Base-by-base conservation (phyloP, 2,888 invertebrate genomes). In the Scelioninae gen. 1 region DNA sequence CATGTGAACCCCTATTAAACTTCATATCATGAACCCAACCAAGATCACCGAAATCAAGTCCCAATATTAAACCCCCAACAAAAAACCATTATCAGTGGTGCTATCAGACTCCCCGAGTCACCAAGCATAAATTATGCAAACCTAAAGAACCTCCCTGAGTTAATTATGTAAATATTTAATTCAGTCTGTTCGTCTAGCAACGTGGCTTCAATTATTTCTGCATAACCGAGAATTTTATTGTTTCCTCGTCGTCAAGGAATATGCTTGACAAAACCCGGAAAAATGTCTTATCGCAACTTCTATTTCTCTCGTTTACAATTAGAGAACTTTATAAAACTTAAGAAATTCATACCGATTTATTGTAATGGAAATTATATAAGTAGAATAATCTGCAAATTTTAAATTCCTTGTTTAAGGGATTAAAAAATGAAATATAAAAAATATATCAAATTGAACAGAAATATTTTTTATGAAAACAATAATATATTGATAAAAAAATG, bases 161-260 rank as follows among this genome's bases (percentile, higher is more conserved):
- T 66, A 53, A 66, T 66, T 53, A 66, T 66, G 66, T 53, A 51
- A 66, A 51, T 29, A 51, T 51, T 51, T 51, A 51, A 23, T 51
- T 34, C 65, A 49, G 65, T 65, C 51, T 34, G 49, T 49, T 65
- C 63, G 51, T 65, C 38, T 23, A 11, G 49, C 65, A 32, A 47
- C 63, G 45, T 5, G 63, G 34, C 47, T 63, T 43, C 63, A 63
- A 47, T 63, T 63, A 32, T 63, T 63, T 63, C 34, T 63, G 47
- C 49, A 47, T 49, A 29, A 43, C 47, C 32, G 34, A 47, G 6
- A 32, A 47, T 63, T 47, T 47, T 31, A 63, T 63, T 58, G 58
- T 58, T 43, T 23, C 11, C 11, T 5, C 43, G 13, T 58, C 16
- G 43, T 43, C 60, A 60, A 43, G 45, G 60, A 38, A 38, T 16